Base-by-base conservation (phyloP, 35 echinoderm and acorn worm genomes). In the Chiridota heheva region DNA sequence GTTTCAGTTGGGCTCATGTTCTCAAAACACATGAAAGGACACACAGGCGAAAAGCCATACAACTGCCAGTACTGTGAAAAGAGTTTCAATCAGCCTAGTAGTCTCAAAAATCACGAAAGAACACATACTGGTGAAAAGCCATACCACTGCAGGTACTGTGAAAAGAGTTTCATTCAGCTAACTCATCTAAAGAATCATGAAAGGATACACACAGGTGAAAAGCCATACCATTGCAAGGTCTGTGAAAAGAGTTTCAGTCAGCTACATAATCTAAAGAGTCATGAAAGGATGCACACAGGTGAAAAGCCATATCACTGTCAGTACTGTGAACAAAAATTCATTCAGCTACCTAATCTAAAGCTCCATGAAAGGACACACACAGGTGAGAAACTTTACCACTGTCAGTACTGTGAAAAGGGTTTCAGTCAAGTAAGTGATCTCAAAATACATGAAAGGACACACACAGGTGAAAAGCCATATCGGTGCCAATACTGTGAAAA, bases 101-200 rank as follows among this genome's bases (percentile, higher is more conserved):
- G 2, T 7, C 30, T 10, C 3, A 39, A 6, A 70, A 20, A n/a
- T 2, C 67, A 70, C 33, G 40, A 40, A 41, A 70, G 51, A 40
- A 60, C 63, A 36, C 76, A 79, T 60, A 79, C 51, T 7, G 76
- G 76, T 20, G 76, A 61, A 24, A 79, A 60, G 29, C 76, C 76
- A 7, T 79, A 61, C 18, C 0, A 24, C 3, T 79, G 76, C 15
- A 28, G 34, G 36, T 79, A 35, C 49, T 79, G 76, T 61, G 48
- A 58, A 4, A 60, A 79, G 29, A 60, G 32, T 16, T 79, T 63
- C 18, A 56, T 36, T 1, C 51, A 58, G 31, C 59, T 40, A 15
- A 24, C 20, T 1, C 34, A 29, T 3, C 33, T 51, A 3, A 39
- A n/a, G 20, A 2, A 2, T 27, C 76, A 79, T 35, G 56, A 79